Percentiles rank a stretch among this genome's conserved stretches.
phyloP scores from a whole-genome alignment of 2,888 invertebrate species.

The Pardosa pseudoannulata region DNA sequence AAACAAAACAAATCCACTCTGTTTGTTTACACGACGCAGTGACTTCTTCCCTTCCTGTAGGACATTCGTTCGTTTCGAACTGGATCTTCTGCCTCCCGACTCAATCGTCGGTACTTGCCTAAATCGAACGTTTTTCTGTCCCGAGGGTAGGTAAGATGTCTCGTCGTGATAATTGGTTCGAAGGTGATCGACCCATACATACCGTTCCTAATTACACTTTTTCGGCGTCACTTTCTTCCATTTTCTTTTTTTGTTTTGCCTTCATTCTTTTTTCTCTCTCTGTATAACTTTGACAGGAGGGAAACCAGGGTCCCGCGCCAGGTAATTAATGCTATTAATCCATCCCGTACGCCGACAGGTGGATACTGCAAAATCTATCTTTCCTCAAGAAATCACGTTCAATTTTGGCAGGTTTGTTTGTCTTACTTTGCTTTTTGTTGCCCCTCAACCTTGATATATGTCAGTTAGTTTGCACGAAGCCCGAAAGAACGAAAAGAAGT shows the following conservation, averaged over 20 bases:
- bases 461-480: too few relatives aligned
- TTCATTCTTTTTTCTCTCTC: background rate
- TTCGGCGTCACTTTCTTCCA: background rate
- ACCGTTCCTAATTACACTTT: conserved; percentile 44
- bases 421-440: too few relatives aligned
- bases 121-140: background rate
- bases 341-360: background rate
- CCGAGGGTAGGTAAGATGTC: conserved; percentile 26
- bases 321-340: conserved; percentile 38
- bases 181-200: conserved; percentile 50
- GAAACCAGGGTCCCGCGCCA: conserved; percentile 6
- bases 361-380: background rate
- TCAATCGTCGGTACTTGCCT: background rate
- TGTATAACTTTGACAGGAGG: background rate
- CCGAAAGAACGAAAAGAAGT: too few relatives aligned
- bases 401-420: background rate
- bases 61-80: too few relatives aligned
- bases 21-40: too few relatives aligned
- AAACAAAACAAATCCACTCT: too few relatives aligned
- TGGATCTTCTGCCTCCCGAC: too few relatives aligned
- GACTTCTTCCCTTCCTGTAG: too few relatives aligned
- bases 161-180: conserved; percentile 38
- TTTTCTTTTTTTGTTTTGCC: background rate
- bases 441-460: too few relatives aligned
- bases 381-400: background rate